Conservation (phyloP, 2,797 vertebrate genomes). For the Octomys mimax region DNA sequence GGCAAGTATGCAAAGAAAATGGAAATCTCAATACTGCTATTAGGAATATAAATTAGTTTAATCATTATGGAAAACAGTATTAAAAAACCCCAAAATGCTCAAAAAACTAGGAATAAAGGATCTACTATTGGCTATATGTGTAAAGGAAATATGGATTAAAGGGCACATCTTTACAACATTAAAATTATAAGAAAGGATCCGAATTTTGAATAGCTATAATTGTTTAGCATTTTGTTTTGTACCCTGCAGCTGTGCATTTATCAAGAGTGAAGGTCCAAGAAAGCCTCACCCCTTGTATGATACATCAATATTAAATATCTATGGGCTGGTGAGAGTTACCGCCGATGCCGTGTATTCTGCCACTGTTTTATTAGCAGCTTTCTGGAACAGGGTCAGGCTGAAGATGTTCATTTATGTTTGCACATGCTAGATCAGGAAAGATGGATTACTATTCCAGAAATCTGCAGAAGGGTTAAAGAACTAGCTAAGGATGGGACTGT, state of each 20-base stretch:
- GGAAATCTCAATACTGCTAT: not conserved
- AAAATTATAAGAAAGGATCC: not conserved
- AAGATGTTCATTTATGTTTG: not conserved
- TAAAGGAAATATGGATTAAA: not conserved
- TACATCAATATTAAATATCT: not conserved
- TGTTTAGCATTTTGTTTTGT: not conserved
- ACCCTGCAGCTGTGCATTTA: not conserved
- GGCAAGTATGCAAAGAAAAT: not conserved
- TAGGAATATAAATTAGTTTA: not conserved
- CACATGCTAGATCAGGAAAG: not conserved
- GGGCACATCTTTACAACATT: not conserved
- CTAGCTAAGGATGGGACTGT: not conserved
- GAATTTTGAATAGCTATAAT: not conserved
- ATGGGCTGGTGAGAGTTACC: not conserved
- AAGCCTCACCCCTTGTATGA: not conserved
- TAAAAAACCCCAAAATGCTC: not conserved
- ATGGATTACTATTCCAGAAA: not conserved
- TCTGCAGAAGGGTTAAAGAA: not conserved
- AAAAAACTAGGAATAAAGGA: not conserved
- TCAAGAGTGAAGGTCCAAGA: not conserved
- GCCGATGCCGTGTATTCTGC: not conserved
- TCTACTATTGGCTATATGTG: not conserved
- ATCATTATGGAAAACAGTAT: too few species aligned
- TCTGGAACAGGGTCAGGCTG: not conserved
- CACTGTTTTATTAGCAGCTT: not conserved